A percentile compares a stretch with the other conserved stretches of the same genome.
Conservation (phyloP, 2,113 vertebrate species). For the Paramormyrops kingsleyae region DNA sequence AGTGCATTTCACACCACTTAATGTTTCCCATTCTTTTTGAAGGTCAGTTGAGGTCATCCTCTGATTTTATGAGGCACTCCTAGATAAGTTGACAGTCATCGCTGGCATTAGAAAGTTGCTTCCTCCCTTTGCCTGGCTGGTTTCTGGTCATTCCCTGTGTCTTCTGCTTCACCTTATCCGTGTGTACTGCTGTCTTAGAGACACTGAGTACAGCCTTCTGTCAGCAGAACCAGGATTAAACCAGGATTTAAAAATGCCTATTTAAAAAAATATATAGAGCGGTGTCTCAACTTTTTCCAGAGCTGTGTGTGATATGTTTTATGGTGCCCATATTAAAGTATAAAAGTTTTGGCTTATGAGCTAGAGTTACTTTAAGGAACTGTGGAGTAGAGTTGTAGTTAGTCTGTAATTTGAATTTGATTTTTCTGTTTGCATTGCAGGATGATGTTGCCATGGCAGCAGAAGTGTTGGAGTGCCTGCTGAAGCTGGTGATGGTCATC, state of each 20-base stretch:
- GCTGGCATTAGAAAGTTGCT: not conserved
- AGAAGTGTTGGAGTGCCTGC: slow-evolving; percentile 74
- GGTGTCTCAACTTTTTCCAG: not conserved
- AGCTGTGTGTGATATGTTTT: not conserved
- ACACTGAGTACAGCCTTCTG: not conserved
- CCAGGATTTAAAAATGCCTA: not conserved
- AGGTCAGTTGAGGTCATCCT: not conserved
- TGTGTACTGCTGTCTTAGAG: not conserved
- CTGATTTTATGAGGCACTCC: not conserved
- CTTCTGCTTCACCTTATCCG: not conserved
- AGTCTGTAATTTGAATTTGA: not conserved
- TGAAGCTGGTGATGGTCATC: slow-evolving; percentile 84
- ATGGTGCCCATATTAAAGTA: not conserved
- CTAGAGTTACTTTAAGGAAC: not conserved
- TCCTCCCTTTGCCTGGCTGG: not conserved
- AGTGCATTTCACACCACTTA: not conserved
- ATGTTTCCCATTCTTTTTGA: not conserved
- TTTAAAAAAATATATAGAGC: not conserved
- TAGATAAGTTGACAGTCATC: not conserved
- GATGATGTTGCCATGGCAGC: slow-evolving; percentile 79
- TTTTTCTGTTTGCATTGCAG: slow-evolving; percentile 50
- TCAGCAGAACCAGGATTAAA: not conserved
- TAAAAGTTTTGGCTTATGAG: not conserved
- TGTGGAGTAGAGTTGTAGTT: not conserved
- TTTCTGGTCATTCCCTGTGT: not conserved